phyloP scores from a whole-genome alignment of 2,888 invertebrate genomes.

The Erebia ligea region DNA sequence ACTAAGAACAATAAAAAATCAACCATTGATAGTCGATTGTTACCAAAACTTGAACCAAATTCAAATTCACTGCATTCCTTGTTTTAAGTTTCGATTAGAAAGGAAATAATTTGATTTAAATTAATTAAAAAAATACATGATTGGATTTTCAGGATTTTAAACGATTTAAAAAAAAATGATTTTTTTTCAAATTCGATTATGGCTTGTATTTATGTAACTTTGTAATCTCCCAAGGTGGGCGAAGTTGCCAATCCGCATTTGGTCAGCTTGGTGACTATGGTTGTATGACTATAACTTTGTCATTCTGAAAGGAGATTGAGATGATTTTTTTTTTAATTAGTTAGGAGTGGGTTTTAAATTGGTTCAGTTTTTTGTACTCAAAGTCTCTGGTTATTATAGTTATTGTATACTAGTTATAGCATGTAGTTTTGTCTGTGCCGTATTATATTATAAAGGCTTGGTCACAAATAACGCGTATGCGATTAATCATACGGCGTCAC shows the following conservation, averaged over 20 bases:
- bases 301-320: too few species aligned
- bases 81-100: not conserved
- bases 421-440: conserved; percentile 11
- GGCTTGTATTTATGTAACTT: too few species aligned
- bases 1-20: conserved; percentile 32
- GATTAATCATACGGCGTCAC: too few species aligned
- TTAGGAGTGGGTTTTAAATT: not conserved
- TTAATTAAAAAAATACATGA: too few species aligned
- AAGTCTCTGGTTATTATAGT: not conserved
- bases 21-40: not conserved
- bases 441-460: not conserved
- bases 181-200: too few species aligned
- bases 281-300: too few species aligned
- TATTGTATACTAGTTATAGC: conserved; percentile 19
- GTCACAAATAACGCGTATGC: not conserved
- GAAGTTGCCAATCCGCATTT: too few species aligned
- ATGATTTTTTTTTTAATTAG: too few species aligned
- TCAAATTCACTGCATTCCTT: not conserved
- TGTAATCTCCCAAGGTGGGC: too few species aligned
- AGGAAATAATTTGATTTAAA: not conserved
- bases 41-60: conserved; percentile 2
- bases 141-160: too few species aligned
- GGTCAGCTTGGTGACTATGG: too few species aligned
- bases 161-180: too few species aligned
- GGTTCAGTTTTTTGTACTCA: not conserved